Evolutionary conservation across 1,140 invertebrate genomes (phyloP), one percentile per base, ranked within the genome.

Genomic region (Vanessa tameamea): DNA sequence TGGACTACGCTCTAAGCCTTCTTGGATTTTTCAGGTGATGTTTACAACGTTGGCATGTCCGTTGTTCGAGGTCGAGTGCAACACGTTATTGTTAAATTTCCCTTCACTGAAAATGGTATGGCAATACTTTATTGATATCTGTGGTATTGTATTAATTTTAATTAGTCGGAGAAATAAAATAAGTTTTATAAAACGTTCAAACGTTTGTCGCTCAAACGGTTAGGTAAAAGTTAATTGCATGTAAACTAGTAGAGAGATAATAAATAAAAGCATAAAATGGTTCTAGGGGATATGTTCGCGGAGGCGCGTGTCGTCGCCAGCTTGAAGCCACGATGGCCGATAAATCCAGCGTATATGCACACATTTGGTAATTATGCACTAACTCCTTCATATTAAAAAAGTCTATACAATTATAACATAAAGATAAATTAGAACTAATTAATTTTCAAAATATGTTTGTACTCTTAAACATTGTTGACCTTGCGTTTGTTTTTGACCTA

Each of bases 321-420:
- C 3, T 81, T 97, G 70, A 96, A 95, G 2, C 95, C 96, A 9
- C 93, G 96, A 70, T 97, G 97, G 96, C 88, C 94, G 4, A 82
- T 97, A 6, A 94, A 97, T 90, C 96, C 97, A 0, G 95, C 95
- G 0, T 98, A 98, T 73, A 98, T 97, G 96, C 97, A 98, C 83
- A 97, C 96, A 12, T 98, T 98, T 92, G 96, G 96, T 94, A 92
- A 64, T 53, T 53, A 16, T 53, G 47, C 43, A 9, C 37, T 9
- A 43, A 9, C 8, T 43, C 1, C 37, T 43, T 43, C 6, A 43
- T 43, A 7, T 5, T 37, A 7, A 37, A 37, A 37, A 37, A 5
- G 31, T 37, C 31, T 37, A 37, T 37, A 37, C 4, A 37, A 5
- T 37, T 37, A 37, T 37, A 37, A 37, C 4, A 37, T 37, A 37